Conservation (phyloP, 2,113 vertebrate species). For the Polypterus bichir region DNA sequence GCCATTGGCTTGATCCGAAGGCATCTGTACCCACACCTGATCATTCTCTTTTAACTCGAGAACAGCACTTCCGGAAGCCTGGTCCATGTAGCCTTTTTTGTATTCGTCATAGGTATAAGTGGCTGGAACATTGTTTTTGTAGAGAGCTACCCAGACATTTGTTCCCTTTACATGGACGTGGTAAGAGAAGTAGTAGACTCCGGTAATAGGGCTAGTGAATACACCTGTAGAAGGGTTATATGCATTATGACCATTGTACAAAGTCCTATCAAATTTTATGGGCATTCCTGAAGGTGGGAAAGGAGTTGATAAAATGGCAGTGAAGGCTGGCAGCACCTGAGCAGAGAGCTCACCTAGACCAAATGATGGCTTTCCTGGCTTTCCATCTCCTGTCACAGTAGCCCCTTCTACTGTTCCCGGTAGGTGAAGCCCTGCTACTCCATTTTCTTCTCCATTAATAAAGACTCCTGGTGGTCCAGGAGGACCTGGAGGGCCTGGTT, state of each 20-base stretch:
- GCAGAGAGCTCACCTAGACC: conserved; percentile 70
- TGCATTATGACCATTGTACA: conserved; percentile 89
- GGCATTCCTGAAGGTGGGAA: conserved; percentile 90
- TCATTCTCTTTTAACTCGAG: conserved; percentile 91
- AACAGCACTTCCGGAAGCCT: conserved; percentile 92
- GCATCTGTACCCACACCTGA: conserved; percentile 97
- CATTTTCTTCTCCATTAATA: conserved; percentile 57
- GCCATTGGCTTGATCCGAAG: conserved; percentile 93
- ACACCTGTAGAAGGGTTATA: conserved; percentile 84
- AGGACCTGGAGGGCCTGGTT: conserved; percentile 61
- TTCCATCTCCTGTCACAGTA: conserved; percentile 61
- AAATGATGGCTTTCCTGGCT: conserved; percentile 58
- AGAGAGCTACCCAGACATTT: conserved; percentile 92
- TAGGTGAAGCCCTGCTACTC: conserved; percentile 63
- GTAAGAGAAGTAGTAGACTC: conserved; percentile 95
- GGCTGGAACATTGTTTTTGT: conserved; percentile 96
- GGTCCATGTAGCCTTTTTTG: conserved; percentile 98
- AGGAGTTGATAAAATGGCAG: conserved; percentile 82
- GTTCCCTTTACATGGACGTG: conserved; percentile 96
- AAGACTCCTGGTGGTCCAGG: conserved; percentile 59
- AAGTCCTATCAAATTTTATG: conserved; percentile 89
- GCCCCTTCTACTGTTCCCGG: conserved; percentile 68
- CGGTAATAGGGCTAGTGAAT: conserved; percentile 82
- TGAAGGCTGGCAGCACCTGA: conserved; percentile 75
- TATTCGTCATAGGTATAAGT: conserved; percentile 97